Base-by-base conservation (phyloP, 2,797 vertebrate genomes). In the Gymnopithys bicolor region DNA sequence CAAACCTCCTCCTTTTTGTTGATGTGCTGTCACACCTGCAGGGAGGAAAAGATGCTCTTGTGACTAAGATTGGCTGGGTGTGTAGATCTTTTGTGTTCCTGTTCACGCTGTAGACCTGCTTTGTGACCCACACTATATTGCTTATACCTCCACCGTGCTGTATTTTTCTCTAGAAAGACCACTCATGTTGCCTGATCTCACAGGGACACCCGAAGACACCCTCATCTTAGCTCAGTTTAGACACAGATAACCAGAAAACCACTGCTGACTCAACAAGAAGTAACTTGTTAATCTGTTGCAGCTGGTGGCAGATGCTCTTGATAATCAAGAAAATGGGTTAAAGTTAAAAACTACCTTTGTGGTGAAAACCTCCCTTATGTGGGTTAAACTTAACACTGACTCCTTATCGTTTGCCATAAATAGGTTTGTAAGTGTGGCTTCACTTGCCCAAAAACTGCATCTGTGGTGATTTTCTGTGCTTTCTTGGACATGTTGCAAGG, bases 351-450 rank as follows among this genome's bases (percentile, higher is more conserved):
- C 28, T 23, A 35, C 35, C 25, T 86, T 86, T 66, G 70, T 43
- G 67, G 69, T 66, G 67, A 33, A 91, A 92, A 39, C 22, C 32
- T 84, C 41, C 37, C 30, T 81, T 32, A 10, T 5, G 53, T 33
- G 51, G 69, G 66, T 94, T 89, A 80, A 88, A 32, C 59, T 59
- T 55, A 81, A 55, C 22, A 0, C 35, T 15, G 35, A 16, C 41
- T 93, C 48, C 80, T 88, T 95, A 94, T 94, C 90, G 3, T 56
- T 62, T 86, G 59, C 94, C 68, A 32, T 93, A 86, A 96, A 93
- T 94, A 94, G 90, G 55, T 52, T 84, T 86, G 30, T 86, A 86
- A 91, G 66, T 32, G 56, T 62, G 89, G 77, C 90, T 81, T 86
- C 73, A n/a, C 0, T 0, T 35, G 46, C 62, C 18, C 37, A 19